phyloP scores from a whole-genome alignment of 2,113 vertebrate genomes.

The Centrocercus urophasianus region DNA sequence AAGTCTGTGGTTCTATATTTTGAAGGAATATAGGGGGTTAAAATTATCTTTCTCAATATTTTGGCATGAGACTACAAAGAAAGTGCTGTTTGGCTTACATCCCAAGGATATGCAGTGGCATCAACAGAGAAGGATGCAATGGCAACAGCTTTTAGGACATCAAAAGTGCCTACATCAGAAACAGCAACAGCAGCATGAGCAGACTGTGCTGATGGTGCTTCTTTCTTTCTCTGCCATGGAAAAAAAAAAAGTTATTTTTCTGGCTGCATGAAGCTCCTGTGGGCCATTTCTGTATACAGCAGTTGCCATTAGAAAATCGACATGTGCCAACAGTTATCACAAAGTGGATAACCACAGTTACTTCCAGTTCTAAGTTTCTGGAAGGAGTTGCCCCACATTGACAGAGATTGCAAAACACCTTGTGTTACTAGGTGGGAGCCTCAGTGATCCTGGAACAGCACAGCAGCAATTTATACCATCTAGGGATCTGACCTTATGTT shows the following conservation, averaged over 20 bases:
- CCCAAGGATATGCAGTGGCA: background rate
- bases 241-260: background rate
- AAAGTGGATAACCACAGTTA: background rate
- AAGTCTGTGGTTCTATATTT: background rate
- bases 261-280: background rate
- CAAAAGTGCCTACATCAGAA: constrained; percentile 23
- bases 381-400: background rate
- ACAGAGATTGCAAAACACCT: background rate
- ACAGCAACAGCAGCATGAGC: background rate
- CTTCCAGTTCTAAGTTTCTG: background rate
- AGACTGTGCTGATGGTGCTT: background rate
- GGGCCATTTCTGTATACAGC: background rate
- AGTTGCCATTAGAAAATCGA: background rate
- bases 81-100: background rate
- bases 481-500: background rate
- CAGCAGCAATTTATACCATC: background rate
- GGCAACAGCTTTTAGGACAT: constrained; percentile 27
- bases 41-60: background rate
- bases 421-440: background rate
- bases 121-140: background rate
- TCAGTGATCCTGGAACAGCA: background rate
- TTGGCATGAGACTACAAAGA: background rate
- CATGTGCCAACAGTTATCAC: background rate
- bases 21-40: background rate
- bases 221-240: constrained; percentile 41